These are phyloP conservation scores for Chaetophractus vellerosus DNA, from an alignment of 2,797 vertebrate species.

Conservation along the genomic window DNA sequence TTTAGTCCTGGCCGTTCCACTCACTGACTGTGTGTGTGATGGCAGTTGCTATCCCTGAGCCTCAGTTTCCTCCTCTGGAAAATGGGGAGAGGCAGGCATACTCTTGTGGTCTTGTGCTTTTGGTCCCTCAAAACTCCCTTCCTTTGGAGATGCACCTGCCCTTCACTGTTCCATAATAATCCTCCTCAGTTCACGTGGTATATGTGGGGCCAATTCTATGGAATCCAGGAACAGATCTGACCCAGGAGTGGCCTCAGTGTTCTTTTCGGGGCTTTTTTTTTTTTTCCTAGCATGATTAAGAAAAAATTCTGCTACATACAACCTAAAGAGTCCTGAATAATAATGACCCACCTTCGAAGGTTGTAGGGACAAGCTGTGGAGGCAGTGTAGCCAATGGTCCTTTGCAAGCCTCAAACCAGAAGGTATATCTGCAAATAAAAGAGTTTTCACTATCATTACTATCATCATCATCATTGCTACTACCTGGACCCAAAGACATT, in stretches of 20 bases:
- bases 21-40: neutral
- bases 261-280: neutral
- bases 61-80: neutral
- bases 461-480: neutral
- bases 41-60: neutral
- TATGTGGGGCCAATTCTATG: too few species aligned
- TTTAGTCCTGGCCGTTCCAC: neutral
- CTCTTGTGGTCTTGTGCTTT: neutral
- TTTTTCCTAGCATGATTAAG: neutral
- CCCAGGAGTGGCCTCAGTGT: too few species aligned
- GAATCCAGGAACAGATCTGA: neutral
- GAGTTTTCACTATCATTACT: too few species aligned
- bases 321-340: neutral
- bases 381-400: neutral
- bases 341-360: neutral
- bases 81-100: neutral
- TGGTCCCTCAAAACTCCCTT: neutral
- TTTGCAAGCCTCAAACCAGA: neutral
- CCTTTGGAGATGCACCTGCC: neutral
- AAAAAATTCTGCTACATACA: neutral
- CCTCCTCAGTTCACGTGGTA: neutral
- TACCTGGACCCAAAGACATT: neutral
- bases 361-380: neutral
- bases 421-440: neutral
- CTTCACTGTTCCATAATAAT: neutral